These are phyloP conservation scores for Rhynchopsitta pachyrhyncha DNA, from an alignment of 2,113 vertebrate species.

Conservation along the genomic window DNA sequence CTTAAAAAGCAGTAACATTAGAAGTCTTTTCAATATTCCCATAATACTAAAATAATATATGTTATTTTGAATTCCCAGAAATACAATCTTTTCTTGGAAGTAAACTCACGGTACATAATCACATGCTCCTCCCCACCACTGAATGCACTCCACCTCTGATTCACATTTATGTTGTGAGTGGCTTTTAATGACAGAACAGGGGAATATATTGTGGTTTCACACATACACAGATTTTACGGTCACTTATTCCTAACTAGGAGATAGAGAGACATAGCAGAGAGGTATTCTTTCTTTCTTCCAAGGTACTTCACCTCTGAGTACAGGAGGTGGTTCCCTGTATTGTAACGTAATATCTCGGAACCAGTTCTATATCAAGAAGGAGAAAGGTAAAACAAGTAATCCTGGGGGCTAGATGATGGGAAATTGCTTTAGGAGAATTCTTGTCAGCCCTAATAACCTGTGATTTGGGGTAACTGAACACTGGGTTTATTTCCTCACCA, in stretches of 20 bases:
- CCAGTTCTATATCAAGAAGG: not conserved
- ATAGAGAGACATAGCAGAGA: slow-evolving; percentile 63
- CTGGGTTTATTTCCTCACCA: not conserved
- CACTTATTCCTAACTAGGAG: slow-evolving; percentile 72
- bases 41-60: slow-evolving; percentile 63
- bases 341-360: not conserved
- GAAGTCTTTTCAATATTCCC: slow-evolving; percentile 64
- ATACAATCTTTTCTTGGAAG: slow-evolving; percentile 65
- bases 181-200: slow-evolving; percentile 74
- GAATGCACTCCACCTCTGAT: slow-evolving; percentile 22
- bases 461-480: not conserved
- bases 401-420: not conserved
- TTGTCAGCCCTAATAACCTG: not conserved
- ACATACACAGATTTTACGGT: slow-evolving; percentile 71
- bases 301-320: not conserved
- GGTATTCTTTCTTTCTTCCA: not conserved
- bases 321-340: not conserved
- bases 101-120: slow-evolving; percentile 34
- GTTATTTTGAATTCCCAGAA: slow-evolving; percentile 64
- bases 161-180: slow-evolving; percentile 47
- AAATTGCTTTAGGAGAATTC: not conserved
- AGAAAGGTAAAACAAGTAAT: slow-evolving; percentile 5
- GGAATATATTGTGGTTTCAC: slow-evolving; percentile 79
- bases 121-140: not conserved
- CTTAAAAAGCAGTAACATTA: slow-evolving; percentile 66